Conservation (phyloP, 1,140 invertebrate genomes). For the Hyles vespertilio region DNA sequence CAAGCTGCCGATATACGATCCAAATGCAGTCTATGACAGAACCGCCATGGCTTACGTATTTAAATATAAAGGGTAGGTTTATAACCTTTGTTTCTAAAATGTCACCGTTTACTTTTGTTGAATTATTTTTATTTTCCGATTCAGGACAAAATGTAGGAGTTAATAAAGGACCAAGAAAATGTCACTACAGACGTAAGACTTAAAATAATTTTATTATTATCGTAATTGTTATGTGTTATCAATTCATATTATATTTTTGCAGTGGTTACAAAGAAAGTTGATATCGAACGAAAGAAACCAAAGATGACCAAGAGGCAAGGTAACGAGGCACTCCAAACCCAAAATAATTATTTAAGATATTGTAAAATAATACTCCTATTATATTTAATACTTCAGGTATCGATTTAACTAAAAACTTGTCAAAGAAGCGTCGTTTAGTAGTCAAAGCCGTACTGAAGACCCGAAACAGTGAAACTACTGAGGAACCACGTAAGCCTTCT, state of each 20-base stretch:
- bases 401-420: conserved; percentile 33
- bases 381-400: neutral
- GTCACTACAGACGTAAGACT: conserved; percentile 36
- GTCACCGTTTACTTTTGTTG: neutral
- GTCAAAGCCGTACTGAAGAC: conserved; percentile 13
- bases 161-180: conserved; percentile 17
- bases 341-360: conserved; percentile 1
- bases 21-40: no score
- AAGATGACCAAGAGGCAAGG: conserved; percentile 2
- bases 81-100: no score
- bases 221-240: neutral
- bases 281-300: neutral
- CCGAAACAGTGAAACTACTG: neutral
- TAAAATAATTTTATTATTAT: neutral
- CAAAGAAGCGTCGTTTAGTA: conserved; percentile 34
- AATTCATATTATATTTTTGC: conserved; percentile 11
- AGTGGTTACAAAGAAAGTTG: conserved; percentile 20
- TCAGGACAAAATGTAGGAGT: conserved; percentile 22
- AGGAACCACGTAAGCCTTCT: neutral
- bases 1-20: no score
- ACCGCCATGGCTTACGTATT: no score
- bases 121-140: conserved; percentile 1
- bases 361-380: neutral
- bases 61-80: no score
- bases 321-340: neutral